Evolutionary conservation across 2,113 vertebrate genomes (phyloP), one percentile per base, ranked within the genome.

Genomic region (Dicrurus megarhynchus): DNA sequence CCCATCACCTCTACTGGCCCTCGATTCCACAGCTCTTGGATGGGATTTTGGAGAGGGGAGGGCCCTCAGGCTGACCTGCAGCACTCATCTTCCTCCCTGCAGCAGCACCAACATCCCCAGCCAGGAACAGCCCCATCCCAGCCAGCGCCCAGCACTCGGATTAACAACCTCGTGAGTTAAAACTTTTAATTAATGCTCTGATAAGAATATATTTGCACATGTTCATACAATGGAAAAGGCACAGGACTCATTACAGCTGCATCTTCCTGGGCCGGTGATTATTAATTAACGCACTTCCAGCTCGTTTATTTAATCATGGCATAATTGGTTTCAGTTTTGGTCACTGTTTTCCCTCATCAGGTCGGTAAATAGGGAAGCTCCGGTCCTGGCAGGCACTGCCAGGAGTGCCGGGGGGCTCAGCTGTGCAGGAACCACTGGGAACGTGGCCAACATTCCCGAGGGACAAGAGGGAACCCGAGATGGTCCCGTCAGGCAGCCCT

Each of bases 271-370:
- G 88, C 88, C 30, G 53, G 55, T 92, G 96, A 92, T 94, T 94
- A 83, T 96, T 95, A 96, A 97, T 96, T 95, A 97, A 86, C 3
- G 1, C 81, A 55, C 78, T 95, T 93, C 90, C 92, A 89, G 84
- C 84, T 96, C 30, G 6, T 95, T 96, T 93, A 91, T 90, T 92
- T 93, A 95, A 97, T 93, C 91, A 89, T 17, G 10, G 81, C 56
- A 16, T 86, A 91, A 97, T 67, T 71, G 69, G 56, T 78, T 95
- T 85, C 95, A 68, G 91, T 83, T 94, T 89, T 59, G 94, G 93
- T 87, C 96, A 87, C 87, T 53, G 86, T 77, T 89, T 85, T 93
- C 53, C 71, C 89, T 84, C 85, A 57, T 65, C 86, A 87, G 81
- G 83, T 77, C 3, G 0, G 86, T 74, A 78, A 84, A 71, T 2